A percentile compares a stretch with the other conserved stretches of the same genome.
These are phyloP conservation scores for Zeus faber DNA, from an alignment of 2,113 vertebrate genomes.

Conservation along the genomic window DNA sequence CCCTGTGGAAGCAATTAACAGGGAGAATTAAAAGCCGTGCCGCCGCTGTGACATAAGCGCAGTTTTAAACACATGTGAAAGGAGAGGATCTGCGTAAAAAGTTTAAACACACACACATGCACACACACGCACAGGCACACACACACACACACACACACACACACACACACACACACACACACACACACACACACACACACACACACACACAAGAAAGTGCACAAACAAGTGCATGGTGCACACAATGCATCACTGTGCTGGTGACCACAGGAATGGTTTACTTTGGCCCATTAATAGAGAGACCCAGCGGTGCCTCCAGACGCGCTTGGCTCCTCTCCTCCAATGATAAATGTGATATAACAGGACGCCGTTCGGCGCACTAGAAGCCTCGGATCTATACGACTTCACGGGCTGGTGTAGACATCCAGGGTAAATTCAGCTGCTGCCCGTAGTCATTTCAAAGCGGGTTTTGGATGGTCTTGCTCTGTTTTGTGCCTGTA, in stretches of 20 bases:
- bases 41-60: too few relatives aligned
- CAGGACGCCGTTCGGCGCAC: slow-evolving; percentile 47
- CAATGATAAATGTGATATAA: slow-evolving; percentile 50
- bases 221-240: slow-evolving; percentile 7
- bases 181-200: slow-evolving; percentile 12
- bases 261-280: slow-evolving; percentile 54
- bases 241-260: slow-evolving; percentile 24
- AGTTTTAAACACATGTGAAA: too few relatives aligned
- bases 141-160: slow-evolving; percentile 27
- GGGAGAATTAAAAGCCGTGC: too few relatives aligned
- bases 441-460: too few relatives aligned
- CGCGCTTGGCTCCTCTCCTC: slow-evolving; percentile 36
- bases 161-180: slow-evolving; percentile 12
- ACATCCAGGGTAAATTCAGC: too few relatives aligned
- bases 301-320: slow-evolving; percentile 40
- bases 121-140: slow-evolving; percentile 5
- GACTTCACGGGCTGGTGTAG: too few relatives aligned
- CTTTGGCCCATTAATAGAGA: slow-evolving; percentile 46
- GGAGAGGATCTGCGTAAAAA: too few relatives aligned
- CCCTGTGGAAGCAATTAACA: too few relatives aligned
- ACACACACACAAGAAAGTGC: slow-evolving; percentile 7
- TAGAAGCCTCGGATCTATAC: too few relatives aligned
- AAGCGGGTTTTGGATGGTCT: too few relatives aligned
- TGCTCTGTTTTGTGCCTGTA: too few relatives aligned
- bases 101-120: not conserved